phyloP scores from a whole-genome alignment of 2,797 vertebrate genomes.

The Gymnocypris eckloni region DNA sequence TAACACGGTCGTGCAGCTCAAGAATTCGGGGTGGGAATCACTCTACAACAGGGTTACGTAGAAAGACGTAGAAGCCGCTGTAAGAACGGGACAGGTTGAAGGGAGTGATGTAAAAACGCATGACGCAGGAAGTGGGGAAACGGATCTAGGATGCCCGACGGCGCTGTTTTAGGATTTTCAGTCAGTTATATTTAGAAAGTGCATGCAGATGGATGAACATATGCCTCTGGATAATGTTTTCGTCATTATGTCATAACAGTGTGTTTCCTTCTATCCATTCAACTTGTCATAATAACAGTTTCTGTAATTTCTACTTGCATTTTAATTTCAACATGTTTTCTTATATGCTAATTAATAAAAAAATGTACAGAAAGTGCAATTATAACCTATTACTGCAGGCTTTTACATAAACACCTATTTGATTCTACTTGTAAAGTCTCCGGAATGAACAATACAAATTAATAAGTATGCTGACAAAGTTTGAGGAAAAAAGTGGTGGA shows the following conservation, averaged over 20 bases:
- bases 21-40: constrained; percentile 21
- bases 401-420: neutral
- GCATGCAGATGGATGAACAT: constrained; percentile 1
- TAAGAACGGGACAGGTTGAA: constrained; percentile 17
- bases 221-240: neutral
- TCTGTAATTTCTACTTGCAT: neutral
- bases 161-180: neutral
- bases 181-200: neutral
- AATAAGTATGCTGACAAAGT: too few species aligned
- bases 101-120: constrained; percentile 23
- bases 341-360: neutral
- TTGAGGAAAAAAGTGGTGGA: neutral
- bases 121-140: constrained; percentile 38
- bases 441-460: neutral
- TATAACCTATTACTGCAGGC: neutral
- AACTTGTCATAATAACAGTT: neutral
- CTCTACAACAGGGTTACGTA: constrained; percentile 46
- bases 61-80: constrained; percentile 35
- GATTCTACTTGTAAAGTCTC: neutral
- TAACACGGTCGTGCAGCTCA: constrained; percentile 34
- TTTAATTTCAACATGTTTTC: neutral
- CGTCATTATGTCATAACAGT: neutral
- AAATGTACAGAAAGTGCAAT: neutral
- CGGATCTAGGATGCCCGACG: neutral
- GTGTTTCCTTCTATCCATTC: neutral